Conservation (phyloP, 92 coral and sea anemone genomes). For the Paragorgia papillata region DNA sequence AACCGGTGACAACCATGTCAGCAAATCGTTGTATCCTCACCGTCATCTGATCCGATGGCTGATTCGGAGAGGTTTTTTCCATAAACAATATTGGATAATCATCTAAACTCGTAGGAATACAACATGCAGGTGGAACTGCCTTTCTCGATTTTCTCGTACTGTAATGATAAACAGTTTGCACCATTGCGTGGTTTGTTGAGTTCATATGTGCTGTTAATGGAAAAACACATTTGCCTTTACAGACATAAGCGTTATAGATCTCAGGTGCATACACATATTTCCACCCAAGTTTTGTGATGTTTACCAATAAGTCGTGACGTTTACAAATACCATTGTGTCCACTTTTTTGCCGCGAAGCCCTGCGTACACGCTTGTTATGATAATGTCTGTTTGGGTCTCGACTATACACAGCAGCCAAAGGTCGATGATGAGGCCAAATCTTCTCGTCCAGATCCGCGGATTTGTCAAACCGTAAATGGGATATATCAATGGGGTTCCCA, state of each 20-base stretch:
- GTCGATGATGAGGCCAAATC: conserved; percentile 67
- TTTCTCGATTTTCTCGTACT: conserved; percentile 50
- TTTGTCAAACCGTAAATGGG: conserved; percentile 49
- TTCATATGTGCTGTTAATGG: conserved; percentile 89
- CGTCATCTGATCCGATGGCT: no score
- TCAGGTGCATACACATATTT: conserved; percentile 88
- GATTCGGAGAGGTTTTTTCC: conserved; percentile 56
- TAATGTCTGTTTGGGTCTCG: conserved; percentile 77
- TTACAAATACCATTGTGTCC: conserved; percentile 46
- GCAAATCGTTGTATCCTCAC: conserved; percentile 75
- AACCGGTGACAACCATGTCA: conserved; percentile 88
- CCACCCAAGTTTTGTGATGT: conserved; percentile 78
- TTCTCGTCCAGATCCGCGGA: conserved; percentile 50
- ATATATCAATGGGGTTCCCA: conserved; percentile 39
- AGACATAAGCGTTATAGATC: conserved; percentile 73
- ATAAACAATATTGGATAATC: conserved; percentile 71
- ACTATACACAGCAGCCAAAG: conserved; percentile 77
- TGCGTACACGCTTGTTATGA: conserved; percentile 71
- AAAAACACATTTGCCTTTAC: conserved; percentile 81
- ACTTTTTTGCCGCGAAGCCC: conserved; percentile 34
- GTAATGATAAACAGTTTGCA: conserved; percentile 88
- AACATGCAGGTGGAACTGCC: conserved; percentile 79
- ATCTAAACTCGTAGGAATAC: conserved; percentile 77
- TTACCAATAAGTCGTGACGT: conserved; percentile 74
- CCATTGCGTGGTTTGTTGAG: conserved; percentile 95